Base-by-base conservation (phyloP, 2,113 vertebrate genomes). In the Butastur rufipennis region DNA sequence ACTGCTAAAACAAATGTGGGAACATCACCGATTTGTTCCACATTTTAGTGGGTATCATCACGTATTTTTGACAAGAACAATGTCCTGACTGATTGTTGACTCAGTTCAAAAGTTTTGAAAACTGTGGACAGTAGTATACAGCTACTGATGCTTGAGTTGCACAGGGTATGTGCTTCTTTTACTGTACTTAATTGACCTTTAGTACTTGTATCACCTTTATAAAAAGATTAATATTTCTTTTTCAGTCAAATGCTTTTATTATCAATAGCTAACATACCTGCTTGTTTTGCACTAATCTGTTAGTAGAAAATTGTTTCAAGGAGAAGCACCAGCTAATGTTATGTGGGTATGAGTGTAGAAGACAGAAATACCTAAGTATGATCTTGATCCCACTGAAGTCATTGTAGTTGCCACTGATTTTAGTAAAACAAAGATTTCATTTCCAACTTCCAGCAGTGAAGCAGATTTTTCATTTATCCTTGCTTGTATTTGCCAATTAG, bases 1-100 rank as follows among this genome's bases (percentile, higher is more conserved):
- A 81, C 42, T 74, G 29, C 43, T 91, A 86, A 96, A 95, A 93
- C 84, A 96, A 91, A 90, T 86, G 83, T 70, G 36, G 78, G 68
- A 88, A 36, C 48, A 65, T 88, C 63, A 95, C 23, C 48, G 50
- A 62, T 92, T 93, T 81, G 43, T 90, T 95, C n/a, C 0, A 0
- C 25, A 14, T 63, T 86, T 91, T 95, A 81, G 71, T 66, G 63
- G 18, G 34, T 74, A 77, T 78, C 71, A 90, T 83, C 12, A 20
- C 0, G 2, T 70, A 59, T 91, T 95, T 95, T 82, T 96, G 84
- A 90, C 78, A 86, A 71, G 68, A 93, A 23, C 36, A 52, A 21
- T 58, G 31, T 84, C 93, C 81, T 88, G 72, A 92, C 42, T 97
- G 53, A 90, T 90, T 75, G 16, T 34, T 81, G 47, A 72, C 50